These are phyloP conservation scores for Dicrurus megarhynchus DNA, from an alignment of 2,113 vertebrate genomes.

Conservation along the genomic window DNA sequence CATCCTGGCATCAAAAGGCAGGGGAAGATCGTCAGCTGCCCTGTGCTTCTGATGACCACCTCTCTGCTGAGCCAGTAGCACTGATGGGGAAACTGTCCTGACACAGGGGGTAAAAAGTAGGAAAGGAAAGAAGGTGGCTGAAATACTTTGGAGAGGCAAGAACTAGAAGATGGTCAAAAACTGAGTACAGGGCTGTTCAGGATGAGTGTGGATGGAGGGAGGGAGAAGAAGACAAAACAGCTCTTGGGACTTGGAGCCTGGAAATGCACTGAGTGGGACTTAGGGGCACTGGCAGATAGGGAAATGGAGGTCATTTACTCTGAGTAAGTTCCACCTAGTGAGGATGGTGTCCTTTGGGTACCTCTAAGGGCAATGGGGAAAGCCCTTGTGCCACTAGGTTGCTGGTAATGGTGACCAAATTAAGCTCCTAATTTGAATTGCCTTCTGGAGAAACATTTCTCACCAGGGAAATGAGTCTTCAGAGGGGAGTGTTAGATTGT, in stretches of 20 bases:
- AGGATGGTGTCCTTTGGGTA: background rate
- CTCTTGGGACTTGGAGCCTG: background rate
- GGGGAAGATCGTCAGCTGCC: background rate
- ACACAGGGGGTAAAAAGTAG: background rate
- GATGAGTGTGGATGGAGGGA: background rate
- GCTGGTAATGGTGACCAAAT: background rate
- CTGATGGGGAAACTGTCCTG: background rate
- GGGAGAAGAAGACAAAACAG: background rate
- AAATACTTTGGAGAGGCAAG: background rate
- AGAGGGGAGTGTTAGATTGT: background rate
- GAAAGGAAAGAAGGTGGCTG: background rate
- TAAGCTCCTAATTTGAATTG: background rate
- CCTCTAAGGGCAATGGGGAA: background rate
- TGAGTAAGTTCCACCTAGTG: background rate
- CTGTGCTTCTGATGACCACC: background rate
- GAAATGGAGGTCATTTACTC: background rate
- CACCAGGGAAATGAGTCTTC: background rate
- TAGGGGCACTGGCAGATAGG: background rate
- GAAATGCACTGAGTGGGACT: background rate
- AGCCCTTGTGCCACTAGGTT: background rate
- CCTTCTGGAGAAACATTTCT: background rate
- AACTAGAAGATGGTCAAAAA: background rate
- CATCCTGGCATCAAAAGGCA: background rate
- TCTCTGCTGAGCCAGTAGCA: background rate
- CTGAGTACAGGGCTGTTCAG: background rate